Evolutionary conservation across 2,888 invertebrate genomes (phyloP), one percentile per base, ranked within the genome.

Genomic region (Sipunculus nudus): DNA sequence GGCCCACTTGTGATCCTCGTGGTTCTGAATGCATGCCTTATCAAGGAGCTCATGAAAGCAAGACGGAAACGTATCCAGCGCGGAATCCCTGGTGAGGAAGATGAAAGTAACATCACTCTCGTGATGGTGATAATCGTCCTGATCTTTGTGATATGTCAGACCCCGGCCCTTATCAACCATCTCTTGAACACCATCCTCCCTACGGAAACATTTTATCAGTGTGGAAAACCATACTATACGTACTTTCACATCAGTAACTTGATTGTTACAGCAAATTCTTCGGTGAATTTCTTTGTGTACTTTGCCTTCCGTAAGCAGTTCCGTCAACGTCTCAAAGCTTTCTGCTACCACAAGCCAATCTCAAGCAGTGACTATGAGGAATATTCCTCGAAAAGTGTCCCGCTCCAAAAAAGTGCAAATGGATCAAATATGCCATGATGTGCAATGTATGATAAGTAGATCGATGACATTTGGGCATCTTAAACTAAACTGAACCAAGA

Each of bases 41-140:
- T 66, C 13, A 32, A 49, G 6, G 71, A 71, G 49, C 50, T 71
- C 38, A 32, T 50, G 53, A 29, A 25, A n/a, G 61, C 65, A 6
- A 52, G 65, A 8, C 48, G 55, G n/a, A 61, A 68, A n/a, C 40
- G 58, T 13, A 48, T 63, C 23, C 38, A 55, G 45, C 57, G 63
- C 1, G n/a, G n/a, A n/a, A n/a, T n/a, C 43, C 19, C 43, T 43
- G 13, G n/a, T 39, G 63, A 66, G 32, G 68, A 69, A 29, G 58
- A 63, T 41, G 67, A 67, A 25, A 47, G 67, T 23, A 71, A 68
- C 54, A 52, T 71, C 26, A 71, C 71, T 0, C 40, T 62, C 35
- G 71, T 71, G 28, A 71, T 71, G 71, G 54, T 71, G 19, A 61
- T 65, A 54, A 71, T 71, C 59, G 53, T 71, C 43, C 55, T 71